Conservation (phyloP, 2,888 invertebrate species). For the Oasisia sp. region DNA sequence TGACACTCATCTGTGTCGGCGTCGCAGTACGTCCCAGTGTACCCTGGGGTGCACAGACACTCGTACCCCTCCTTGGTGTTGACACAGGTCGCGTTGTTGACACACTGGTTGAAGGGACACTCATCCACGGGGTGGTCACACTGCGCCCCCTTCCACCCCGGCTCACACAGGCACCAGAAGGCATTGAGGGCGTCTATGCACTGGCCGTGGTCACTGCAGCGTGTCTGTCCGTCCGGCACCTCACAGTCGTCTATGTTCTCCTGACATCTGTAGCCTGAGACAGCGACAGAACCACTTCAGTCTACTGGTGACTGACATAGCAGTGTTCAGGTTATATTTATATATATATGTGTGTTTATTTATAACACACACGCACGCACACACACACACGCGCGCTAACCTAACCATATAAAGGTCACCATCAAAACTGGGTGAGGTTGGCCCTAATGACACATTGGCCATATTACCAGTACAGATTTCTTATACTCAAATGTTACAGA, state of each 20-base stretch:
- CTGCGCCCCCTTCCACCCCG: conserved; percentile 39
- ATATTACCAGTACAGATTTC: too few species aligned
- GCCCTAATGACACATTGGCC: too few species aligned
- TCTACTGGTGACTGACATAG: neutral
- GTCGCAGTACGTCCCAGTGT: conserved; percentile 33
- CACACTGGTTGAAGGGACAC: conserved; percentile 29
- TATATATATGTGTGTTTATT: too few species aligned
- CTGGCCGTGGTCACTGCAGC: conserved; percentile 37
- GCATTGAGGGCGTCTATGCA: conserved; percentile 37
- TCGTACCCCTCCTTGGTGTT: conserved; percentile 23
- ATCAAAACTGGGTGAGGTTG: too few species aligned
- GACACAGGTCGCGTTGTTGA: conserved; percentile 36
- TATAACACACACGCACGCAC: too few species aligned
- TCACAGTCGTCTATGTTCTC: conserved; percentile 37
- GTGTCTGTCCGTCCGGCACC: conserved; percentile 13
- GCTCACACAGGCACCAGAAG: conserved; percentile 39
- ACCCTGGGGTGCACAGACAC: conserved; percentile 29
- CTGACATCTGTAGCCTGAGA: conserved; percentile 35
- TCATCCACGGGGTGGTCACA: conserved; percentile 33
- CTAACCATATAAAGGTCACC: too few species aligned
- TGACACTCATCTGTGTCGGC: conserved; percentile 33
- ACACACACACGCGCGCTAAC: too few species aligned
- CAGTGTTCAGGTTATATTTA: too few species aligned
- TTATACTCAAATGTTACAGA: too few species aligned
- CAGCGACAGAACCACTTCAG: neutral